Conservation (phyloP, 2,888 invertebrate species). For the Campopleginae sp. region DNA sequence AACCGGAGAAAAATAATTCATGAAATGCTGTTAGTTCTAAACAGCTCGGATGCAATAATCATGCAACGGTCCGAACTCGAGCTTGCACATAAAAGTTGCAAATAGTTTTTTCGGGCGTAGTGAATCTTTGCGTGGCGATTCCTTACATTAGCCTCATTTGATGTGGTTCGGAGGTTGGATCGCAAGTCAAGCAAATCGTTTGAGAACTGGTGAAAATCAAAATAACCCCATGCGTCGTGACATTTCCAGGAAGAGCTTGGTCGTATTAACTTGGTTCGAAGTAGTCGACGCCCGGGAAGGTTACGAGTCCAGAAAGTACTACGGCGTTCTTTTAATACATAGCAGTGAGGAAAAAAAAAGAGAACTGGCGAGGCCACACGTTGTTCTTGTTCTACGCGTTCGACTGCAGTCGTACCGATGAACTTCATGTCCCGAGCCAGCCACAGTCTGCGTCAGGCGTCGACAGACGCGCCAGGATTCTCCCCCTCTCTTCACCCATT, state of each 20-base stretch:
- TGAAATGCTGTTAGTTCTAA: constrained; percentile 45
- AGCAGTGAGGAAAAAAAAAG: not conserved
- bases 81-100: constrained; percentile 15
- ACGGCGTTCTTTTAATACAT: constrained; percentile 68
- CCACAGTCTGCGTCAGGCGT: constrained; percentile 36
- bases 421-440: constrained; percentile 41
- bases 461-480: constrained; percentile 44
- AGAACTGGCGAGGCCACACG: constrained; percentile 25
- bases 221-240: constrained; percentile 69
- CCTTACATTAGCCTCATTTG: constrained; percentile 70
- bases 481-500: constrained; percentile 67
- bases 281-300: constrained; percentile 72
- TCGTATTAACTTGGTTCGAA: constrained; percentile 73
- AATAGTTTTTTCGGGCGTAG: constrained; percentile 29
- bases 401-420: constrained; percentile 34
- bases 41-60: constrained; percentile 62
- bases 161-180: constrained; percentile 28
- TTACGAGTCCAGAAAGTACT: constrained; percentile 63
- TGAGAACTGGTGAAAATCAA: constrained; percentile 71
- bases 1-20: constrained; percentile 28
- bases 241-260: constrained; percentile 72
- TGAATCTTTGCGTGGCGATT: constrained; percentile 48
- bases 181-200: constrained; percentile 46
- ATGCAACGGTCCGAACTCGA: constrained; percentile 20
- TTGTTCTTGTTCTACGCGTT: constrained; percentile 59